These are phyloP conservation scores for Drosophila yooni DNA, from an alignment of 2,888 invertebrate genomes.

Conservation along the genomic window DNA sequence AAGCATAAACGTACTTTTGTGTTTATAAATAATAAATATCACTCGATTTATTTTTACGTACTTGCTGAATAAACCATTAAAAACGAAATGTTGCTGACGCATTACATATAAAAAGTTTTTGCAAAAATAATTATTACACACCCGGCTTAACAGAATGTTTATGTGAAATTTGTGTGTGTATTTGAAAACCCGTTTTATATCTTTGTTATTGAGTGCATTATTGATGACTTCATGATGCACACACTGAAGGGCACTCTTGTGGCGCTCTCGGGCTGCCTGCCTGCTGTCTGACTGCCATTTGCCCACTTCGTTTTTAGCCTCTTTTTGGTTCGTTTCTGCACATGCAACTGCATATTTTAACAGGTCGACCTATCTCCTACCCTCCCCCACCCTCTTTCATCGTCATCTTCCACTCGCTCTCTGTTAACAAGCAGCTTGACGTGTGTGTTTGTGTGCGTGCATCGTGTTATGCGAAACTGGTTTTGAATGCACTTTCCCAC, in stretches of 20 bases:
- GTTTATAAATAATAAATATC: constrained; percentile 27
- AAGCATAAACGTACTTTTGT: constrained; percentile 17
- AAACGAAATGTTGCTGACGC: constrained; percentile 28
- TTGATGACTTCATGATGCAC: constrained; percentile 61
- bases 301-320: constrained; percentile 63
- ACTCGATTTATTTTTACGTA: constrained; percentile 10
- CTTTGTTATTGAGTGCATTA: constrained; percentile 68
- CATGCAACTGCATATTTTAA: constrained; percentile 78
- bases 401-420: not conserved
- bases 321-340: constrained; percentile 49
- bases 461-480: constrained; percentile 64
- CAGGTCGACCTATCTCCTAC: constrained; percentile 44
- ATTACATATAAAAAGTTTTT: constrained; percentile 45
- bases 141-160: constrained; percentile 2
- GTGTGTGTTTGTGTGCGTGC: constrained; percentile 55
- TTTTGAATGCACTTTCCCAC: constrained; percentile 47
- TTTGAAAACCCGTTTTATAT: constrained; percentile 46
- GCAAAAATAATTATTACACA: constrained; percentile 47
- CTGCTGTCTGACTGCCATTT: constrained; percentile 41
- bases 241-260: constrained; percentile 63
- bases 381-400: not conserved
- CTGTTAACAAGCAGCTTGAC: constrained; percentile 44
- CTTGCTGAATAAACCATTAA: constrained; percentile 52
- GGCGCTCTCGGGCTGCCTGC: constrained; percentile 21
- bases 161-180: constrained; percentile 1